Evolutionary conservation across 2,797 vertebrate species (phyloP), one percentile per base, ranked within the genome.

Genomic region (Myoxocephalus aenaeus): DNA sequence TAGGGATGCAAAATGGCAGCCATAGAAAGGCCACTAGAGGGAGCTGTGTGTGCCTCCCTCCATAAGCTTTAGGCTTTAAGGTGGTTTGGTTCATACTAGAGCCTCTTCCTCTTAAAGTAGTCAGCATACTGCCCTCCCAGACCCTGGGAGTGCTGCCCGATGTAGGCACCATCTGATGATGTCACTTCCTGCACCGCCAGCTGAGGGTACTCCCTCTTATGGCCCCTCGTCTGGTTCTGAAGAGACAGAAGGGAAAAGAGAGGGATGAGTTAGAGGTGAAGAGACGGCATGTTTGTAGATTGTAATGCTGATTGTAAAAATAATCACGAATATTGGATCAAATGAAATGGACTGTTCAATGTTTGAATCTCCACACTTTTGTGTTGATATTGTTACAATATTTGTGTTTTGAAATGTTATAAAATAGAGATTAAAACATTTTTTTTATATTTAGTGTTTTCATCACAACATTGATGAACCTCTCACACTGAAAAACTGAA

Each of bases 81-180:
- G 85, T 86, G 63, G 84, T 83, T 75, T 42, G 81, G 87, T 82
- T 89, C 58, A 20, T 76, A 88, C 67, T 96, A 98, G 66, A 98
- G 96, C 20, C 97, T 96, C 88, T 99, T 99, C 92, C 98, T 97
- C 87, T 99, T 99, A 44, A 98, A 96, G 72, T 97, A 96, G 84
- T 99, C 97, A 0, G 96, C 89, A 20, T 96, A 97, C 73, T 95
- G 95, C 0, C 92, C 94, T 2, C 96, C 94, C 0, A 97, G 91
- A 78, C 96, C 96, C 79, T 96, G 96, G 29, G 96, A 89, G 70
- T 96, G 96, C 87, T 96, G 97, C 65, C 96, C 96, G 2, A 95
- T 91, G 77, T 96, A 94, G 12, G 96, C 95, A 5, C 77, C 92
- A 18, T 96, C 88, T 1, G 96, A 84, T 10, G 96, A 82, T 42